Percentiles rank a stretch among this genome's conserved stretches.
Evolutionary conservation across 1,140 invertebrate genomes (phyloP).

Genomic region (Helicoverpa zea): DNA sequence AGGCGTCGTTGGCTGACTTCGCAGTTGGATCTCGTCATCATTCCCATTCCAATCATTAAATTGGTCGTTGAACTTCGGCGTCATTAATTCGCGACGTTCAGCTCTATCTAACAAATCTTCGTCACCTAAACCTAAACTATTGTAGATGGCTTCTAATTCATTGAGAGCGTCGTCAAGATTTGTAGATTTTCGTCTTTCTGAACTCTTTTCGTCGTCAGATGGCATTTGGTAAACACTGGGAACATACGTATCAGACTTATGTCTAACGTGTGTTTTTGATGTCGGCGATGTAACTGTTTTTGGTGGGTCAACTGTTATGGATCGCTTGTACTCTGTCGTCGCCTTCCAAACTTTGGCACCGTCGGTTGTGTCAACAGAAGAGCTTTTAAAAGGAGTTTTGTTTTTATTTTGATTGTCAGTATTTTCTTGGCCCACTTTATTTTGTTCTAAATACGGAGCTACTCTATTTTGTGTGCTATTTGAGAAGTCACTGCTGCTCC

Average conservation of each 20-base stretch:
- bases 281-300: conserved; percentile 70
- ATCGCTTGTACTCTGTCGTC: conserved; percentile 81
- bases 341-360: conserved; percentile 82
- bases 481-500: conserved; percentile 80
- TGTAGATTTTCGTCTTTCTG: conserved; percentile 88
- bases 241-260: conserved; percentile 82
- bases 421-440: conserved; percentile 64
- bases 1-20: conserved; percentile 81
- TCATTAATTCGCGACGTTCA: conserved; percentile 91
- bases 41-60: conserved; percentile 85
- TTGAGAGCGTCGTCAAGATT: conserved; percentile 95
- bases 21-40: conserved; percentile 77
- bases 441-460: conserved; percentile 60
- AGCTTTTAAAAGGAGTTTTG: conserved; percentile 58
- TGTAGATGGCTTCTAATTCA: conserved; percentile 96
- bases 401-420: conserved; percentile 73
- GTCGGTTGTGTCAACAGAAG: conserved; percentile 74
- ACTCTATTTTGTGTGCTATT: conserved; percentile 65
- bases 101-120: conserved; percentile 93
- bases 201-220: conserved; percentile 83
- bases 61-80: conserved; percentile 81
- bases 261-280: conserved; percentile 77
- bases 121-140: conserved; percentile 93
- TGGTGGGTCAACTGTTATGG: conserved; percentile 74
- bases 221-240: conserved; percentile 69